A percentile compares a stretch with the other conserved stretches of the same genome.
These are phyloP conservation scores for Amorpha juglandis DNA, from an alignment of 2,888 invertebrate genomes.

Conservation along the genomic window DNA sequence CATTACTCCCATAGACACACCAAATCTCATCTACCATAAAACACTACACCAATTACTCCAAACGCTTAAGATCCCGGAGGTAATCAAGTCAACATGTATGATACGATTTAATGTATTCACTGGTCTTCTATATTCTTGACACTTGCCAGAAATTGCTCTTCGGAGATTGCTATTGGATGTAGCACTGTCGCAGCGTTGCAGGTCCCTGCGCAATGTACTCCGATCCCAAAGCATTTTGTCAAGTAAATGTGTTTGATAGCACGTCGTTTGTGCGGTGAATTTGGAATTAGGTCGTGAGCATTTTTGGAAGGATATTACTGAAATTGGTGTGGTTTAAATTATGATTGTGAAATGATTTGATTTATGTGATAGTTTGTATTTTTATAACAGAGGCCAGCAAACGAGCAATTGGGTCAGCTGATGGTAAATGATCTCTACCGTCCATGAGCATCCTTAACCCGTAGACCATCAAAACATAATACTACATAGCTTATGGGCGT, in stretches of 20 bases:
- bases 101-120: slow-evolving; percentile 22
- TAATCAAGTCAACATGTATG: slow-evolving; percentile 12
- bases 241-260: not conserved
- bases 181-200: slow-evolving; percentile 25
- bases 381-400: too few relatives aligned
- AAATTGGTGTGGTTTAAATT: not conserved
- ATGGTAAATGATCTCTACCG: too few relatives aligned
- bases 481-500: too few relatives aligned
- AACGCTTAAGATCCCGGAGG: slow-evolving; percentile 14
- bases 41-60: not conserved
- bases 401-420: too few relatives aligned
- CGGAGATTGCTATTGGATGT: slow-evolving; percentile 25
- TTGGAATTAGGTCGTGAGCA: not conserved
- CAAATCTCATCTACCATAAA: slow-evolving; percentile 9
- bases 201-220: slow-evolving; percentile 31
- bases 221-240: slow-evolving; percentile 24
- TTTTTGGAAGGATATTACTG: not conserved
- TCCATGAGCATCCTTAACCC: too few relatives aligned
- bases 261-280: slow-evolving; percentile 12
- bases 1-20: not conserved
- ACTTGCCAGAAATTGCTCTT: slow-evolving; percentile 17
- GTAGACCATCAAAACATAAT: too few relatives aligned
- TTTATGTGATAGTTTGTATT: too few relatives aligned
- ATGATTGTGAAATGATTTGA: not conserved
- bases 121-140: slow-evolving; percentile 15